Evolutionary conservation across 1,140 invertebrate genomes (phyloP), one percentile per base, ranked within the genome.

Genomic region (Lineus longissimus): DNA sequence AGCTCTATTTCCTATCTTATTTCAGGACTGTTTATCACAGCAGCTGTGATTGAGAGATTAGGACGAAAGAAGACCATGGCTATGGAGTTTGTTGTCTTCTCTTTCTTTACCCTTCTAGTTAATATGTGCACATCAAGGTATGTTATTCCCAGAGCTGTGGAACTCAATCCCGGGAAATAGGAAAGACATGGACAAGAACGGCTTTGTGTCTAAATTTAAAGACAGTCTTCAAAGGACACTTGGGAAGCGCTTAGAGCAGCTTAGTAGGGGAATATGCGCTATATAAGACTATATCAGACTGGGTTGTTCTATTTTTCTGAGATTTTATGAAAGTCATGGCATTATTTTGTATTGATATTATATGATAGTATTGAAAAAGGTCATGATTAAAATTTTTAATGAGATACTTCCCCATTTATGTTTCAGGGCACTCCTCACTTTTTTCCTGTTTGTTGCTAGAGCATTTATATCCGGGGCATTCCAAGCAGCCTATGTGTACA

Each of bases 21-120:
- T 85, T 45, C 82, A 92, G 92, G 93, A 47, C 91, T 97, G 65
- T 91, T 97, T 75, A 88, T 93, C 2, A 97, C 95, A 1, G 92
- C 95, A 66, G 89, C 91, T 70, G 87, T 95, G 0, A 94, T 97
- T 67, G 94, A 97, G 77, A 88, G 87, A 73, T 89, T 92, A 75
- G 95, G 94, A 30, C 86, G 94, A 22, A 95, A 94, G 77, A 91
- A 89, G 70, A 97, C 95, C 0, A 96, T 97, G 90, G 92, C 92
- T 1, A 83, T 91, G n/a, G 94, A 97, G 76, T 93, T 97, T 77
- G 84, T 93, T 22, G 86, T 93, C 63, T 96, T 94, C 77, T 87
- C 92, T 0, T 72, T 90, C 2, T 92, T 92, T 72, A 87, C 94
- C 17, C 88, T 89, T 66, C 86, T 93, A 27, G 83, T 97, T 1